Evolutionary conservation across 2,888 invertebrate genomes (phyloP), one percentile per base, ranked within the genome.

Genomic region (Phorcus lineatus): DNA sequence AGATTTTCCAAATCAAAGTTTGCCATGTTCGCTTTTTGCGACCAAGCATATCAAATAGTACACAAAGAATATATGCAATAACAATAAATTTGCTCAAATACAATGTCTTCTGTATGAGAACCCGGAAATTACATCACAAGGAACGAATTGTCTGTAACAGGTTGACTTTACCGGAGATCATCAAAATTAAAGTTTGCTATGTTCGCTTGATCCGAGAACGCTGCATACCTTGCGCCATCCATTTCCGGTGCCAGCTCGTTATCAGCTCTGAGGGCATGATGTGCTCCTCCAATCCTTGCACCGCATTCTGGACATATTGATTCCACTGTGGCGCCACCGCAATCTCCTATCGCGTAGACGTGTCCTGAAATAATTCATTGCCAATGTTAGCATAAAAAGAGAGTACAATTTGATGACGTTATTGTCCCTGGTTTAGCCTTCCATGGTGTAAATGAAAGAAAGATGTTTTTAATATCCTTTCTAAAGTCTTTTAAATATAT

Each of bases 321-420:
- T 66, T 88, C 88, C 87, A 93, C 81, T 92, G 93, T 95, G 0
- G 96, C 95, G 2, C 95, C 95, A 11, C 96, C 96, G 89, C 96
- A 96, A 0, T 95, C 95, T 0, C 94, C 94, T 82, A 96, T 96
- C 36, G 94, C 94, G 90, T 96, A 96, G 36, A 94, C 90, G 90
- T 96, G 96, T 0, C 95, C 91, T 91, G 80, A 17, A 84, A 84
- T 47, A 6, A 22, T 53, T n/a, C n/a, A n/a, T n/a, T 2, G n/a
- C 2, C 52, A 24, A 2, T 52, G 47, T 9, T 11, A 13, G 47
- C 36, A 47, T 47, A 9, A 6, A 47, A 13, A 1, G 47, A 47
- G 47, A 47, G 47, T 1, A 13, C 2, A 47, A 47, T 47, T 11
- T 47, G 13, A 47, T 47, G 4, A 13, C 2, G 36, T 4, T 36